phyloP scores from a whole-genome alignment of 2,797 vertebrate species.

The Myotis myotis region DNA sequence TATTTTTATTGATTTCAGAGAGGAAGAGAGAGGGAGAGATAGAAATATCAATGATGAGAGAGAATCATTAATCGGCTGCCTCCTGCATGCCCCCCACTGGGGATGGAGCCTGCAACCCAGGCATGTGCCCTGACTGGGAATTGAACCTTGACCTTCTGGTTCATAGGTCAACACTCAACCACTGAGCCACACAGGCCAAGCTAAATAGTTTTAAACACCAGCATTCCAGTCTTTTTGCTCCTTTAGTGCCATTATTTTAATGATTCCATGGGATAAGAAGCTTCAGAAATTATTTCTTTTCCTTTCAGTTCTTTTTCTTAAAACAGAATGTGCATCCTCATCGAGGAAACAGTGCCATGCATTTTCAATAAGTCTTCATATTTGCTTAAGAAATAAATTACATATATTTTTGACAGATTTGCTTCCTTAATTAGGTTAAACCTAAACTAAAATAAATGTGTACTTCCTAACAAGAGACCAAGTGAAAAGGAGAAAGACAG shows the following conservation, averaged over 20 bases:
- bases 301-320: background rate
- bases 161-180: too few relatives aligned
- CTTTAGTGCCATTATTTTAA: background rate
- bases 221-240: too few relatives aligned
- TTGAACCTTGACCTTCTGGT: too few relatives aligned
- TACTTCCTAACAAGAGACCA: background rate
- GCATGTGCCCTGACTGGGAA: too few relatives aligned
- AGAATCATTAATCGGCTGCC: too few relatives aligned
- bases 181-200: too few relatives aligned
- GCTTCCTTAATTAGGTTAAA: background rate
- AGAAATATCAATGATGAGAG: too few relatives aligned
- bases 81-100: too few relatives aligned
- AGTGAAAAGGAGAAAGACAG: slow-evolving; percentile 22
- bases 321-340: background rate
- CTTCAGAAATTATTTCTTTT: background rate
- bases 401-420: background rate
- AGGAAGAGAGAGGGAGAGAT: too few relatives aligned
- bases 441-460: slow-evolving; percentile 5
- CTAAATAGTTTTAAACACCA: background rate
- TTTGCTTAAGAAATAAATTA: background rate
- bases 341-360: background rate
- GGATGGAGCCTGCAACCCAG: too few relatives aligned
- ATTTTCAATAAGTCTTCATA: slow-evolving; percentile 16
- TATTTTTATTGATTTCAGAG: too few relatives aligned
- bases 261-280: background rate